Evolutionary conservation across 2,888 invertebrate species (phyloP), one percentile per base, ranked within the genome.

Genomic region (Leptogaster cylindrica): DNA sequence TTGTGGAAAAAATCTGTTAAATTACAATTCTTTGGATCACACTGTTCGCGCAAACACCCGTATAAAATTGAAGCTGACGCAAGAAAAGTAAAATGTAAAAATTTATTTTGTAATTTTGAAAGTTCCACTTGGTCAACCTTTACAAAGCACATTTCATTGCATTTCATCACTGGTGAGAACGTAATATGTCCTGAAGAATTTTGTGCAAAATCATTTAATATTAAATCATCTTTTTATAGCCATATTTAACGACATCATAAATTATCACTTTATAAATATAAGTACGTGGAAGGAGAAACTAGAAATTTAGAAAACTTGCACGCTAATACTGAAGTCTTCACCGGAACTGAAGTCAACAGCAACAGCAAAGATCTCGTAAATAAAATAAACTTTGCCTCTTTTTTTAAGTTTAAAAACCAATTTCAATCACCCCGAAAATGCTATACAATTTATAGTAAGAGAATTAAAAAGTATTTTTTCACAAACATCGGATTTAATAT

Each of bases 361-460:
- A 48, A 23, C 18, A 12, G 23, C 23, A 23, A 20, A 20, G 18
- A 18, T n/a, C 48, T 12, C 25, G 20, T 48, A 23, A 48, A 48
- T 48, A 8, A 33, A 10, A 48, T 23, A 7, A 23, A 48, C 48
- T 48, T 23, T 18, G 48, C 48, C 25, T 48, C 48, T 23, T 48
- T 48, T 52, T 31, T 52, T 52, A 52, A 52, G 33, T 27, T 33
- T 52, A 7, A 52, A 52, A 52, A 16, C 52, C 10, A 52, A 33
- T 4, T 52, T 33, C 33, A 31, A 33, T 28, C 52, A 33, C 10
- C 52, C 52, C 16, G 52, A 52, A 52, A 18, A 52, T 16, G 33
- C 16, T 16, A 52, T 52, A 16, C 52, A 52, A 28, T 52, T 16
- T 20, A 31, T 52, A 12, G n/a, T 52, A 31, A 28, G 18, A 6